Evolutionary conservation across 1,140 invertebrate genomes (phyloP).

Genomic region (Eupristina koningsbergeri): DNA sequence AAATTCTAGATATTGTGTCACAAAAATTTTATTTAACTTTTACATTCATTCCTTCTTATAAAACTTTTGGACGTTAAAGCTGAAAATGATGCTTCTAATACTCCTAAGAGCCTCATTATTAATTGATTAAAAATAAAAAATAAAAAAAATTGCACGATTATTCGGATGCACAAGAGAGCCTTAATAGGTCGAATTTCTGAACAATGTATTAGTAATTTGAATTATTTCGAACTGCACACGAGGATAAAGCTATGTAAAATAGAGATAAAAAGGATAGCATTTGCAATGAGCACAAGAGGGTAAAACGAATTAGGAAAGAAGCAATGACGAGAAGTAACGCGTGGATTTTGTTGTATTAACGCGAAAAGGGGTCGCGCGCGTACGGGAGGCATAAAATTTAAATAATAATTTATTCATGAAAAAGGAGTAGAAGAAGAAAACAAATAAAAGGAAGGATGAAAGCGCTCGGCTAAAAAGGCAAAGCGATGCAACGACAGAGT

Average conservation of each 20-base stretch:
- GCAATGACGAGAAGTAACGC: constrained; percentile 34
- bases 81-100: background rate
- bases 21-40: background rate
- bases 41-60: background rate
- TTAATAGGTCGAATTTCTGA: constrained; percentile 27
- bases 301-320: constrained; percentile 43
- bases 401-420: constrained; percentile 57
- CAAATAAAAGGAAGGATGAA: constrained; percentile 15
- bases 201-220: constrained; percentile 17
- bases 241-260: constrained; percentile 11
- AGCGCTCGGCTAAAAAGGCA: constrained; percentile 17
- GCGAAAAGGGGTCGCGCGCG: constrained; percentile 42
- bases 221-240: constrained; percentile 20
- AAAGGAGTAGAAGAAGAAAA: constrained; percentile 44
- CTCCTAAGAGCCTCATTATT: constrained; percentile 3
- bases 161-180: background rate
- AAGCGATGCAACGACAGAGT: background rate
- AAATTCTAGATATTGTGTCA: background rate
- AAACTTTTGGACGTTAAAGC: background rate
- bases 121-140: constrained; percentile 21
- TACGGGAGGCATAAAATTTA: constrained; percentile 51
- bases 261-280: background rate
- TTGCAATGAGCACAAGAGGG: constrained; percentile 13
- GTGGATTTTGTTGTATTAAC: constrained; percentile 51
- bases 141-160: background rate